These are phyloP conservation scores for Drosophila subpulchrella DNA, from an alignment of 1,140 invertebrate genomes.

Conservation along the genomic window DNA sequence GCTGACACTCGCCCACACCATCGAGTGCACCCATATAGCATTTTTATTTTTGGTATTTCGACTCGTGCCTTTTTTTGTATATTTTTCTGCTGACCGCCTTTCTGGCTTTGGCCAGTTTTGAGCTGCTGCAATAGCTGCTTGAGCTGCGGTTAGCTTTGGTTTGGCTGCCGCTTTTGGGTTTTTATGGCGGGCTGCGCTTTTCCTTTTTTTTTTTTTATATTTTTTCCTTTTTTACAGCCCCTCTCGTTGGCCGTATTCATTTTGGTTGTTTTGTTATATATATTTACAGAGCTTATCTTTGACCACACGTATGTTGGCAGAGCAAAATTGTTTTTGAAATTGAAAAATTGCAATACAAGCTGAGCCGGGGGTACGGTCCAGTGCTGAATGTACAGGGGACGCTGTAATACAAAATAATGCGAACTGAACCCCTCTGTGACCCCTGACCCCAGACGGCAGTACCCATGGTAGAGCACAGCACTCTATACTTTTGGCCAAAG, in stretches of 20 bases:
- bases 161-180: slow-evolving; percentile 63
- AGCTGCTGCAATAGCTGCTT: slow-evolving; percentile 76
- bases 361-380: slow-evolving; percentile 42
- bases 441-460: not conserved
- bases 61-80: slow-evolving; percentile 16
- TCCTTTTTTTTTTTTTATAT: slow-evolving; percentile 15
- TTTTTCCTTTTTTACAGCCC: slow-evolving; percentile 36
- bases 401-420: slow-evolving; percentile 79
- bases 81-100: slow-evolving; percentile 61
- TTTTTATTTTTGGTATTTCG: slow-evolving; percentile 71
- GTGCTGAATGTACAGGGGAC: slow-evolving; percentile 31
- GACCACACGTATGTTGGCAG: slow-evolving; percentile 81
- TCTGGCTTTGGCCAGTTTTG: slow-evolving; percentile 74
- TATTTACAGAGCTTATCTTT: slow-evolving; percentile 81
- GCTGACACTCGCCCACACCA: slow-evolving; percentile 36
- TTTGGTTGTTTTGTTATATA: slow-evolving; percentile 44
- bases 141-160: slow-evolving; percentile 78
- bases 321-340: slow-evolving; percentile 83
- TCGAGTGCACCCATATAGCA: slow-evolving; percentile 19
- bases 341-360: slow-evolving; percentile 83
- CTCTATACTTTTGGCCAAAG: slow-evolving; percentile 11
- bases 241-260: slow-evolving; percentile 21
- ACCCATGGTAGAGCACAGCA: not conserved
- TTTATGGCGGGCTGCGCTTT: slow-evolving; percentile 52
- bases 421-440: slow-evolving; percentile 30